Evolutionary conservation across 2,888 invertebrate species (phyloP).

Genomic region (Acronicta psi): DNA sequence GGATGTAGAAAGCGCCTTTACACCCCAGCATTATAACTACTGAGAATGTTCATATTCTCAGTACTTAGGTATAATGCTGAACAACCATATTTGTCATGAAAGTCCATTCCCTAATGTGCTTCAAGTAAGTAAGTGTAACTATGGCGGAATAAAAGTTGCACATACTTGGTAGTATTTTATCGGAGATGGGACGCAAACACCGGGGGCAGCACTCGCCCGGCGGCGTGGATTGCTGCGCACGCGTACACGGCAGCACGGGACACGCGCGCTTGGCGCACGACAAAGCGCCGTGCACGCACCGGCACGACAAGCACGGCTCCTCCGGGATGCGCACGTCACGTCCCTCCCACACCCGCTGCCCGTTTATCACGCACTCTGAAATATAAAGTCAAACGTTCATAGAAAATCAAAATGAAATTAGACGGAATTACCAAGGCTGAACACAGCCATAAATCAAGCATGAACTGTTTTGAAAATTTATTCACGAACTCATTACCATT

Average conservation of each 20-base stretch:
- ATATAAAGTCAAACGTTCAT: slow-evolving; percentile 6
- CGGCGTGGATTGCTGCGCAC: slow-evolving; percentile 91
- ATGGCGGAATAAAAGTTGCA: slow-evolving; percentile 1
- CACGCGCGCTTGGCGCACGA: slow-evolving; percentile 96
- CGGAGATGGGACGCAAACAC: slow-evolving; percentile 84
- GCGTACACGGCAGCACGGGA: slow-evolving; percentile 95
- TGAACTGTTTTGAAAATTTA: slow-evolving; percentile 50
- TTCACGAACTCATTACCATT: slow-evolving; percentile 61
- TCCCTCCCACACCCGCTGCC: slow-evolving; percentile 94
- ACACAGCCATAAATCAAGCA: slow-evolving; percentile 28
- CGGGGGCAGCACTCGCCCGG: slow-evolving; percentile 94
- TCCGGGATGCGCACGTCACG: slow-evolving; percentile 94
- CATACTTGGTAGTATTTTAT: slow-evolving; percentile 83
- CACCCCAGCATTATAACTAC: too few species aligned
- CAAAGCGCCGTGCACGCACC: slow-evolving; percentile 92
- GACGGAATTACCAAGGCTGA: slow-evolving; percentile 15
- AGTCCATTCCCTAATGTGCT: too few species aligned
- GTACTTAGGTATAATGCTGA: too few species aligned
- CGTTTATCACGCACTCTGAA: slow-evolving; percentile 94
- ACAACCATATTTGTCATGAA: too few species aligned
- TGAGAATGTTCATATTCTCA: too few species aligned
- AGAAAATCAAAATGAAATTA: slow-evolving; percentile 11
- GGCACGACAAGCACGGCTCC: slow-evolving; percentile 96
- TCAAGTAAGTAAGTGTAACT: too few species aligned
- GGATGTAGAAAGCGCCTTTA: too few species aligned